Evolutionary conservation across 1,140 invertebrate species (phyloP).

Genomic region (Drosophila willistoni): DNA sequence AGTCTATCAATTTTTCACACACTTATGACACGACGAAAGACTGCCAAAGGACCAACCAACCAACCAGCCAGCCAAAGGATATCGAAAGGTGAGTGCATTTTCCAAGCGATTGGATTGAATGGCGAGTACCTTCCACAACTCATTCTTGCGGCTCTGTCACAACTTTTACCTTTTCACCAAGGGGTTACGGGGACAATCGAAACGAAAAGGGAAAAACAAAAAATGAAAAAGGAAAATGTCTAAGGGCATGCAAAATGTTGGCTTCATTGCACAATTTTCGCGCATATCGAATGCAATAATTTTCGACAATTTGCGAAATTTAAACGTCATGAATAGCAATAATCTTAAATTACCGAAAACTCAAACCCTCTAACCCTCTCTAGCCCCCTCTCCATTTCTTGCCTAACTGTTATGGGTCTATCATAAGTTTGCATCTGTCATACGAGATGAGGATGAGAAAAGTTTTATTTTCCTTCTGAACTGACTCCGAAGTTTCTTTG

Average conservation of each 20-base stretch:
- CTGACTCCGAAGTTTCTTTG: not conserved
- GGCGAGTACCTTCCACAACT: not conserved
- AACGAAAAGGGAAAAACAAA: not conserved
- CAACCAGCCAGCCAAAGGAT: constrained; percentile 6
- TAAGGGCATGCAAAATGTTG: constrained; percentile 68
- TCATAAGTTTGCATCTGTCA: constrained; percentile 44
- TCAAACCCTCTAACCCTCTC: constrained; percentile 2
- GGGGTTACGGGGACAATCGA: constrained; percentile 25
- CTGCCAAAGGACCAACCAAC: constrained; percentile 44
- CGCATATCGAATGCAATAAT: constrained; percentile 72
- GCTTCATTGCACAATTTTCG: constrained; percentile 73
- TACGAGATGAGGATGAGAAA: constrained; percentile 6
- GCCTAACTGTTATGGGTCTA: not conserved
- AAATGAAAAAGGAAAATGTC: constrained; percentile 12
- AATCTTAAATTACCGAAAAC: constrained; percentile 71
- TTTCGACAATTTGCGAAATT: constrained; percentile 66
- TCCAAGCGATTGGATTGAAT: constrained; percentile 52
- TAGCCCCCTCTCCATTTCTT: constrained; percentile 7
- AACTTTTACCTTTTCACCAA: constrained; percentile 45
- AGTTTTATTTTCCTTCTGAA: constrained; percentile 12
- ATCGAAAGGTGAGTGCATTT: constrained; percentile 30
- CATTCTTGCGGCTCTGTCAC: constrained; percentile 25
- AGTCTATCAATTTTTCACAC: constrained; percentile 81
- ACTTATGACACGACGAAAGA: constrained; percentile 68
- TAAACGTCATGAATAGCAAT: constrained; percentile 65